phyloP scores from a whole-genome alignment of 1,140 invertebrate genomes.

The Tetraneura akinire region DNA sequence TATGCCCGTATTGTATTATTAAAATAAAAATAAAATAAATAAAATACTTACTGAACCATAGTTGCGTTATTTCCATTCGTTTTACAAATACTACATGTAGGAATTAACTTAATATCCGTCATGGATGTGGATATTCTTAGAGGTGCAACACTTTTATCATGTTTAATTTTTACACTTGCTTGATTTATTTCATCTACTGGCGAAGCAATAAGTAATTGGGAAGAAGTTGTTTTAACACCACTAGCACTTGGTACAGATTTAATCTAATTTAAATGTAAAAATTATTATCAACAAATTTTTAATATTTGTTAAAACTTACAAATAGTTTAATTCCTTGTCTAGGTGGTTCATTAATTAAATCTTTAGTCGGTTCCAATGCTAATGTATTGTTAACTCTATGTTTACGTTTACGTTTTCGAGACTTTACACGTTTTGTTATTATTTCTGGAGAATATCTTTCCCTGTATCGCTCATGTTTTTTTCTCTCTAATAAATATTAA shows the following conservation, averaged over 20 bases:
- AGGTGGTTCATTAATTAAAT: slow-evolving; percentile 61
- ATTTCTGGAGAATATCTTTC: slow-evolving; percentile 40
- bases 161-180: slow-evolving; percentile 54
- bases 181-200: slow-evolving; percentile 52
- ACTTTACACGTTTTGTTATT: slow-evolving; percentile 61
- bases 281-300: not conserved
- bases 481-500: slow-evolving; percentile 29
- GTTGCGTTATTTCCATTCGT: slow-evolving; percentile 66
- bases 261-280: slow-evolving; percentile 66
- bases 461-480: slow-evolving; percentile 43
- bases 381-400: slow-evolving; percentile 68
- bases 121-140: slow-evolving; percentile 53
- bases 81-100: slow-evolving; percentile 70
- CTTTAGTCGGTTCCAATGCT: slow-evolving; percentile 63
- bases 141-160: slow-evolving; percentile 53
- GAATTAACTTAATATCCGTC: slow-evolving; percentile 61
- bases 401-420: slow-evolving; percentile 63
- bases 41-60: slow-evolving; percentile 67
- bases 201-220: slow-evolving; percentile 38
- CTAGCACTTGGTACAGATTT: slow-evolving; percentile 79
- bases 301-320: slow-evolving; percentile 60
- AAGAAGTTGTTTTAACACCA: slow-evolving; percentile 48
- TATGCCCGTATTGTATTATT: too few relatives aligned
- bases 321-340: slow-evolving; percentile 70
- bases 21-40: too few relatives aligned